Base-by-base conservation (phyloP, 2,113 vertebrate genomes). In the Apeltes quadracus region DNA sequence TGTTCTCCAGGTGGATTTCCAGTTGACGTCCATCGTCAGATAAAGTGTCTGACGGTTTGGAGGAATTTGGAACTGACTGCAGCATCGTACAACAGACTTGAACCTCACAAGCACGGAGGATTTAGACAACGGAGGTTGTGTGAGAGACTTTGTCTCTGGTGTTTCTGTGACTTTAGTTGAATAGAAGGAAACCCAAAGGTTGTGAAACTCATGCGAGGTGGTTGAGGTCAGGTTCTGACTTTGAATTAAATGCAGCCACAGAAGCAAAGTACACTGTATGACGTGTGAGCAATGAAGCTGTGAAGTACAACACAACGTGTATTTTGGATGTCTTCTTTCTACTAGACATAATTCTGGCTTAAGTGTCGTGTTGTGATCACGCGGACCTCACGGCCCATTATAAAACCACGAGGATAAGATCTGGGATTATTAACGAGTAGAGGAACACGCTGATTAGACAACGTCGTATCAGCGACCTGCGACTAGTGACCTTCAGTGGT, bases 361-460 rank as follows among this genome's bases (percentile, higher is more conserved):
- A 22, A 22, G 9, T 11, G 46, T 50, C 20, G 5, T 53, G 22
- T 39, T 55, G 38, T 39, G 13, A 46, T 62, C 11, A 3, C 10
- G 39, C 48, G 55, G 53, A 7, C 50, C 10, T 61, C 15, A n/a
- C 0, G 1, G 53, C 7, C 20, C 1, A 3, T 61, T 43, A 65
- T 36, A 12, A 53, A 76, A 53, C 3, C 4, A 46, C 18, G 4
- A 32, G 50, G 71, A 83, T 68, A 76, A 69, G 63, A 73, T 72
- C 61, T 11, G 29, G 32, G 68, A 76, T 80, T 74, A 73, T 76
- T 79, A 61, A 72, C 59, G 2, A 16, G 34, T 29, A 29, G 50
- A 29, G 38, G 29, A 14, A 61, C 29, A 57, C 2, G 12, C 25
- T 44, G 73, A 84, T 58, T 70, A 69, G 54, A 5, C 18, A 0